Evolutionary conservation across 2,113 vertebrate genomes (phyloP).

Genomic region (Cyanoramphus novaezelandiae): DNA sequence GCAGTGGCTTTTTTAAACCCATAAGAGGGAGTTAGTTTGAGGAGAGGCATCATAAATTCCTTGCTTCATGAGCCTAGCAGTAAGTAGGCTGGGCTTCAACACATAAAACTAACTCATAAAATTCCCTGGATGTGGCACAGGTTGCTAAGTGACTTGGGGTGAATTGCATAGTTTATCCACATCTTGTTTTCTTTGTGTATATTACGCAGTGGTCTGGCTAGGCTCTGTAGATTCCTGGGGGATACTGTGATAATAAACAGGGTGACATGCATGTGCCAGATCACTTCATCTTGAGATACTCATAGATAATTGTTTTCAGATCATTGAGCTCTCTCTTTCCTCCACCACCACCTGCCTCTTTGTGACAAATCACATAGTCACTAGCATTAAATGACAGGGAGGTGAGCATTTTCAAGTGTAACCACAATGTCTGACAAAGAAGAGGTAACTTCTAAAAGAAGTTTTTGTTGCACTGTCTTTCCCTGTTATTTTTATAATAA

Average conservation of each 20-base stretch:
- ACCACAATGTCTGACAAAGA: not conserved
- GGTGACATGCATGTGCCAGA: rapidly evolving
- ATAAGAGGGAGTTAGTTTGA: not conserved
- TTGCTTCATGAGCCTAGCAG: rapidly evolving
- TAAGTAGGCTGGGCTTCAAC: not conserved
- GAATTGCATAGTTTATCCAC: not conserved
- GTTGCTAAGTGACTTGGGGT: not conserved
- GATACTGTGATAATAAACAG: not conserved
- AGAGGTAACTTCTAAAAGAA: not conserved
- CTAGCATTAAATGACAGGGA: not conserved
- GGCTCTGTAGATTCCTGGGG: not conserved
- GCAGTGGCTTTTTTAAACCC: not conserved
- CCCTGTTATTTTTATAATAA: not conserved
- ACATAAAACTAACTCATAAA: not conserved
- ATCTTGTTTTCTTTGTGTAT: not conserved
- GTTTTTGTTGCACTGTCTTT: not conserved
- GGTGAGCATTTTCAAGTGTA: not conserved
- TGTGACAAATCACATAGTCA: not conserved
- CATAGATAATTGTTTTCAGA: not conserved
- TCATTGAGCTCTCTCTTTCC: not conserved
- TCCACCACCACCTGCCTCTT: not conserved
- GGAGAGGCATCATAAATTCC: not conserved
- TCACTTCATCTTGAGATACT: rapidly evolving
- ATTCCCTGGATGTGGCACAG: not conserved
- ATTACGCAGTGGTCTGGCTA: not conserved